Evolutionary conservation across 2,113 vertebrate species (phyloP), one percentile per base, ranked within the genome.

Genomic region (Leucosticte australis): DNA sequence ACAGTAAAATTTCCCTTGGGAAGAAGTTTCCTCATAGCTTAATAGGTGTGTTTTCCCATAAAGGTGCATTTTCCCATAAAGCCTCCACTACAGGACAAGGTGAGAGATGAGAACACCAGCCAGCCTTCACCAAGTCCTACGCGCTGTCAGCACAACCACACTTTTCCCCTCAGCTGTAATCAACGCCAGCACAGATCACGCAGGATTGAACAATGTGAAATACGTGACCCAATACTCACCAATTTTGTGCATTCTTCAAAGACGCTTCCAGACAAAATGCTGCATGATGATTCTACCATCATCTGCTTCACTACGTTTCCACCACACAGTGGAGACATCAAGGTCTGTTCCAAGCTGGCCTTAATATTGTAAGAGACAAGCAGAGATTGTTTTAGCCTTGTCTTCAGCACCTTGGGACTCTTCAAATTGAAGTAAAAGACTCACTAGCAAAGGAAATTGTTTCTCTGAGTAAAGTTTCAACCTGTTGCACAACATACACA

Each of bases 251-350:
- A 99, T 73, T 98, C 98, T 94, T 84, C 98, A 96, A 99, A 99
- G 60, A 98, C 55, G 41, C 97, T 89, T 35, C 98, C 98, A 62
- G 97, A 98, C 60, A 99, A 98, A 92, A 99, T 86, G 44, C 96
- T 98, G 62, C 99, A 99, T 1, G 99, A 98, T 8, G 98, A 98
- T 94, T 99, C 99, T 83, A 99, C 99, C 83, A 98, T 98, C 19
- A 98, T 92, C 92, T 99, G 97, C 96, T 98, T 99, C 87, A 98
- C 35, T 76, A 98, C 11, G 50, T 99, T 98, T 73, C 98, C 96
- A 24, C 91, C 96, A 94, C 99, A 99, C 57, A 97, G n/a, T 79
- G 98, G 76, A 96, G 94, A 91, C 33, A 80, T 31, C 50, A 82
- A 41, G 31, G 63, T 67, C 75, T 97, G 75, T 30, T 94, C 95